Evolutionary conservation across 1,140 invertebrate species (phyloP).

Genomic region (Rhynchophorus ferrugineus): DNA sequence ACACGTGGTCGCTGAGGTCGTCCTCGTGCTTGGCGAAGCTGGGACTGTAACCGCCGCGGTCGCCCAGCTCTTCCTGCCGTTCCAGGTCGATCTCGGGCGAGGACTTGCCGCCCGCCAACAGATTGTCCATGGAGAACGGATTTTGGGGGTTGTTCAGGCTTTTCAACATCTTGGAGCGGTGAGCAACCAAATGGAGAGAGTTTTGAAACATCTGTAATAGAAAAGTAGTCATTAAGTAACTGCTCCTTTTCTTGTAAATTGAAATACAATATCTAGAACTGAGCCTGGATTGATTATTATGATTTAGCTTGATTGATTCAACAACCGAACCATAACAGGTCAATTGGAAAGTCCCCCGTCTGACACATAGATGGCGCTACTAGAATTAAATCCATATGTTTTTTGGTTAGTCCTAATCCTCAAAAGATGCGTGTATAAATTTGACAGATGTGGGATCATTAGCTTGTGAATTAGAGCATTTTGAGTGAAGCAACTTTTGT

Average conservation of each 20-base stretch:
- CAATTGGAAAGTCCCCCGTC: too few species aligned
- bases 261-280: too few species aligned
- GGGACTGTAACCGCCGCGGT: conserved; percentile 10
- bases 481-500: too few species aligned
- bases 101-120: conserved; percentile 34
- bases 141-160: conserved; percentile 37
- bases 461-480: too few species aligned
- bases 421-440: too few species aligned
- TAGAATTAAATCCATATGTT: too few species aligned
- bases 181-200: conserved; percentile 29
- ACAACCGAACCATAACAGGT: too few species aligned
- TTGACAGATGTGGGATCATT: too few species aligned
- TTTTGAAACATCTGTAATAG: conserved; percentile 33
- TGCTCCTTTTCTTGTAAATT: background rate
- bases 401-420: too few species aligned
- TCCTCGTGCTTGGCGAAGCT: conserved; percentile 17
- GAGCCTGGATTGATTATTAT: too few species aligned
- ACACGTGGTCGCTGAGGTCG: conserved; percentile 23
- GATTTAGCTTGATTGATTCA: too few species aligned
- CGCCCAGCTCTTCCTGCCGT: conserved; percentile 18
- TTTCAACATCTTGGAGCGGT: conserved; percentile 37
- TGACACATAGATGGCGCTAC: too few species aligned
- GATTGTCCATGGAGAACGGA: conserved; percentile 40
- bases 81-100: conserved; percentile 33
- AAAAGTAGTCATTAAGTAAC: background rate